These are phyloP conservation scores for Porites lutea DNA, from an alignment of 64 coral and sea anemone species.

Conservation along the genomic window DNA sequence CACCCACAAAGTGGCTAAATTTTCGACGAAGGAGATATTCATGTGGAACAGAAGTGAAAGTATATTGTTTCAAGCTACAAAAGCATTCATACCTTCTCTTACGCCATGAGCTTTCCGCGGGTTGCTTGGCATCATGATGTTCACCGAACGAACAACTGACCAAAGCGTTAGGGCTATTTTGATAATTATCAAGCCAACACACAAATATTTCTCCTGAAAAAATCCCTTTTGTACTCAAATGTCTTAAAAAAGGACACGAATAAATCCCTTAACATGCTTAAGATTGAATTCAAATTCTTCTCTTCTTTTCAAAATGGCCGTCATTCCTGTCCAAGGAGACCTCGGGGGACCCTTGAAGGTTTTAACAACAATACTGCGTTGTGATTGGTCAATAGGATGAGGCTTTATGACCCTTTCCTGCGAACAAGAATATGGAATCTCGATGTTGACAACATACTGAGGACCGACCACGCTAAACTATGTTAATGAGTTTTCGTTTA, in stretches of 20 bases:
- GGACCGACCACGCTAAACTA: too few relatives aligned
- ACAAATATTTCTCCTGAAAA: background rate
- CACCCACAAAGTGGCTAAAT: background rate
- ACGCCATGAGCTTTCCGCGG: background rate
- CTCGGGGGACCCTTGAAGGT: background rate
- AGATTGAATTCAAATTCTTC: background rate
- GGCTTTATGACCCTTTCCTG: background rate
- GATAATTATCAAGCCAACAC: background rate
- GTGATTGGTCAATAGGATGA: slow-evolving; percentile 9
- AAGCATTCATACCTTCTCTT: slow-evolving; percentile 7
- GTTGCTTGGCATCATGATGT: slow-evolving; percentile 17
- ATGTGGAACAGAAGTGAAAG: background rate
- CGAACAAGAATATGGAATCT: background rate
- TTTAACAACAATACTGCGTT: background rate
- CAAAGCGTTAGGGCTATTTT: slow-evolving; percentile 23
- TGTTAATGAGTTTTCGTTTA: too few relatives aligned
- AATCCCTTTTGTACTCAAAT: background rate
- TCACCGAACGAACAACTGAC: background rate
- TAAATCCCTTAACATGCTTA: background rate
- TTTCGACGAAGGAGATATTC: too few relatives aligned
- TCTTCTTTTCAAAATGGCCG: slow-evolving; percentile 13
- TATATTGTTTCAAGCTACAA: background rate
- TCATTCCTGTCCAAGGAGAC: background rate
- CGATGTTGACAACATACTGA: too few relatives aligned
- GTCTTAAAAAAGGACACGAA: background rate